phyloP scores from a whole-genome alignment of 37 sponge, comb jelly and placozoan species.

The Lycopodina hypogea region DNA sequence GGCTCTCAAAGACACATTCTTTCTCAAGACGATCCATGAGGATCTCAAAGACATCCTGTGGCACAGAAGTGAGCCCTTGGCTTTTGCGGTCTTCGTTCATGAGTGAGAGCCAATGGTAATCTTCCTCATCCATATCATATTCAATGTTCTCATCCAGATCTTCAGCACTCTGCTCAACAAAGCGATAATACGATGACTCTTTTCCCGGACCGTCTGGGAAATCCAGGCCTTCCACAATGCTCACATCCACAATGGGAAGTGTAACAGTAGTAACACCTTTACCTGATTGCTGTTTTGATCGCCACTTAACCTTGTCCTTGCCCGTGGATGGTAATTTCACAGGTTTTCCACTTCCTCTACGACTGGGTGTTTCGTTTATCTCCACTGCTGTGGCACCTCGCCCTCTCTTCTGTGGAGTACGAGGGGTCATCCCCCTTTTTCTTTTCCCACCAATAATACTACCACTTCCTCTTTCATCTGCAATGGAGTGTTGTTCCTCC shows the following conservation, averaged over 20 bases:
- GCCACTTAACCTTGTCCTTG: constrained; percentile 52
- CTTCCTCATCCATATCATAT: constrained; percentile 99
- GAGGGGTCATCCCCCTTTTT: not conserved
- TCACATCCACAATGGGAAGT: constrained; percentile 33
- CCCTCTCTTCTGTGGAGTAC: constrained; percentile 24
- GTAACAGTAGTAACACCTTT: not conserved
- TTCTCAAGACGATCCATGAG: constrained; percentile 98
- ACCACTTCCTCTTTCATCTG: constrained; percentile 6
- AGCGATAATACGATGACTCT: constrained; percentile 60
- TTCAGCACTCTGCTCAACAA: constrained; percentile 71
- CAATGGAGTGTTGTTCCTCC: constrained; percentile 11
- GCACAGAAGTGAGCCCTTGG: constrained; percentile 73
- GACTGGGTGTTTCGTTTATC: constrained; percentile 1
- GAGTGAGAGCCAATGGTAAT: constrained; percentile 89
- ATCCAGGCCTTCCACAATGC: constrained; percentile 42
- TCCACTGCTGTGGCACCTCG: not conserved
- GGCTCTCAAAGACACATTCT: constrained; percentile 93
- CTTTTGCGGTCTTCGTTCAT: constrained; percentile 85
- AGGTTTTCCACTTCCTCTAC: constrained; percentile 13
- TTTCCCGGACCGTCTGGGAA: constrained; percentile 58
- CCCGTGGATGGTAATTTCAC: not conserved
- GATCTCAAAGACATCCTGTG: constrained; percentile 86
- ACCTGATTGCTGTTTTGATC: constrained; percentile 41
- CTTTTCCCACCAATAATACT: not conserved
- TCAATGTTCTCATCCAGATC: constrained; percentile 90